These are phyloP conservation scores for Lasioglossum leucozonium DNA, from an alignment of 2,888 invertebrate genomes.

Conservation along the genomic window DNA sequence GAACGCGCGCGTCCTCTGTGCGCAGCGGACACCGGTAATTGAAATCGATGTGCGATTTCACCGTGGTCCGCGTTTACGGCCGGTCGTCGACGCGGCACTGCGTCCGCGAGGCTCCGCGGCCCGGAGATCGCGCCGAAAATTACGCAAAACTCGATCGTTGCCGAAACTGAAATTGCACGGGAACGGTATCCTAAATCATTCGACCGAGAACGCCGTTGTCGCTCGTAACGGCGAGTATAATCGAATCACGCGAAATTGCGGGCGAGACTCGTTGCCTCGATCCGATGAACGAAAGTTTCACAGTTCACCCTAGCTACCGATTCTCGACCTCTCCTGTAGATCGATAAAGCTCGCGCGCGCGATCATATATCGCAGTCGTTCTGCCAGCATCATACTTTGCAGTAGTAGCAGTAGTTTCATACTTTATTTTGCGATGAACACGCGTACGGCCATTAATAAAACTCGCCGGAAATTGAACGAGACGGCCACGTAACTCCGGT, in stretches of 20 bases:
- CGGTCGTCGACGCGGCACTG: slow-evolving; percentile 6
- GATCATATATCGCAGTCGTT: background rate
- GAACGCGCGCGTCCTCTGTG: background rate
- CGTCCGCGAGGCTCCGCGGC: background rate
- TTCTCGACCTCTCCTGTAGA: background rate
- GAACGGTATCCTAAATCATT: slow-evolving; percentile 39
- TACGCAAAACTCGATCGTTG: slow-evolving; percentile 21
- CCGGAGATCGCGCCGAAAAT: slow-evolving; percentile 30
- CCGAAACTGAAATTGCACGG: slow-evolving; percentile 32
- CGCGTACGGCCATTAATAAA: slow-evolving; percentile 10
- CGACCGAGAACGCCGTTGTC: slow-evolving; percentile 29
- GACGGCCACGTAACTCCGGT: slow-evolving; percentile 1
- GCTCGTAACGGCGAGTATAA: slow-evolving; percentile 46
- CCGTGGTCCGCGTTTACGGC: slow-evolving; percentile 23
- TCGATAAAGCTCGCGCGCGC: background rate
- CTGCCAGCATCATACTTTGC: background rate
- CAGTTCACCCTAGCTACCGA: background rate
- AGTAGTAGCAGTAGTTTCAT: background rate
- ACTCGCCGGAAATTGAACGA: background rate
- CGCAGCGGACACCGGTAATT: slow-evolving; percentile 26
- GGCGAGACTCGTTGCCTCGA: slow-evolving; percentile 21
- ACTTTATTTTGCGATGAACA: background rate
- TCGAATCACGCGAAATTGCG: slow-evolving; percentile 34
- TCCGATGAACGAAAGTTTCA: background rate
- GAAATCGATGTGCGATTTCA: slow-evolving; percentile 42